phyloP scores from a whole-genome alignment of 92 coral and sea anemone species.

The Chrysogorgia sp. region DNA sequence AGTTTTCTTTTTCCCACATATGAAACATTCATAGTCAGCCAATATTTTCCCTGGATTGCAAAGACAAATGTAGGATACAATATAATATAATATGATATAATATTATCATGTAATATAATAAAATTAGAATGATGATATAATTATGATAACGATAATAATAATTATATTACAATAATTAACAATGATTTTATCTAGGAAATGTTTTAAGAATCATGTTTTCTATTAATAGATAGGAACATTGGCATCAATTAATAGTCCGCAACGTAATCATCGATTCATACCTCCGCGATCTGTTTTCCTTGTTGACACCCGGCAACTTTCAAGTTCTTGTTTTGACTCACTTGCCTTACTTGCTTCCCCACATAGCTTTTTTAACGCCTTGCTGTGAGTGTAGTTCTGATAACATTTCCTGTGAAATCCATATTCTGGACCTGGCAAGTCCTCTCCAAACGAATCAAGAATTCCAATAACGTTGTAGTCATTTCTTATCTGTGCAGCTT shows the following conservation, averaged over 20 bases:
- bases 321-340: not conserved
- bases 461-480: not conserved
- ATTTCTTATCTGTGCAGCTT: slow-evolving; percentile 16
- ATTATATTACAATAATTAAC: not conserved
- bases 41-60: slow-evolving; percentile 12
- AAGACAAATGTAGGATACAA: not conserved
- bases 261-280: not conserved
- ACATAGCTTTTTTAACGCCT: slow-evolving; percentile 9
- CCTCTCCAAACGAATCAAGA: slow-evolving; percentile 18
- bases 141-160: not conserved
- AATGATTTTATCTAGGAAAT: too few species aligned
- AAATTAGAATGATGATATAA: too few species aligned
- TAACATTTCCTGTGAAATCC: slow-evolving; percentile 30
- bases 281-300: slow-evolving; percentile 32
- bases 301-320: slow-evolving; percentile 4
- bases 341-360: not conserved
- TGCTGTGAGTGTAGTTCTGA: slow-evolving; percentile 12
- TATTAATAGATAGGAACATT: too few species aligned
- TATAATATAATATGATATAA: too few species aligned
- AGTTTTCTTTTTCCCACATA: slow-evolving; percentile 5
- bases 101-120: too few species aligned
- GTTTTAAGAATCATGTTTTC: too few species aligned
- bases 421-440: slow-evolving; percentile 23
- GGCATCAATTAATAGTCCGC: too few species aligned
- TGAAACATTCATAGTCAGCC: slow-evolving; percentile 15